Base-by-base conservation (phyloP, 2,888 invertebrate species). In the Dasysyrphus tricinctus region DNA sequence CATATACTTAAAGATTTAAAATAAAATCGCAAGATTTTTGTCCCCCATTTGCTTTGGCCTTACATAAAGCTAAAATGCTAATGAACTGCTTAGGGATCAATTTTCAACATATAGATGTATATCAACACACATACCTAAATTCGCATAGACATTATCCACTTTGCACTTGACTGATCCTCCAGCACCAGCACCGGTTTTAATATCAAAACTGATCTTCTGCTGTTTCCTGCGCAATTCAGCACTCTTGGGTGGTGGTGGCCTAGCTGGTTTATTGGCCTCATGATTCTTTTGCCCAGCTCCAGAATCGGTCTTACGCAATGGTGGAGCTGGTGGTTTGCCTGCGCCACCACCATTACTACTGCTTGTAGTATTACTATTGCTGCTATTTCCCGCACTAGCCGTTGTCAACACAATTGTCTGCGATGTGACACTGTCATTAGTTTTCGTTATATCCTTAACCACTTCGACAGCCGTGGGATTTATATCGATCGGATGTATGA, bases 401-500 rank as follows among this genome's bases (percentile, higher is more conserved):
- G 92, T 92, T 14, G 91, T 89, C 24, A 92, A 92, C 42, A 92
- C 91, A 51, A 92, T 91, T 5, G 92, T 92, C 81, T 92, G 91
- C 0, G 91, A 89, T 4, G 90, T 84, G 32, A 92, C 92, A 14
- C 90, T 54, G 75, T 92, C 92, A 81, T 79, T 91, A 24, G 92
- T 91, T 89, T 92, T 92, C 44, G 94, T 94, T 73, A 94, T 94
- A 88, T 94, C 94, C 91, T 94, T 95, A 85, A 97, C 94, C 47
- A 97, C 97, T 91, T 97, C 96, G 2, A 97, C 96, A 83, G 94
- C 96, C 11, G 96, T 95, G 39, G 96, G 96, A 91, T 97, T 97
- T 81, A 97, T 94, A 90, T 97, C 97, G 89, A 97, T 93, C 14
- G 97, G 97, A 93, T 97, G 97, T 86, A 97, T 97, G 88, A 97